Percentiles rank a stretch among this genome's conserved stretches.
Evolutionary conservation across 2,797 vertebrate genomes (phyloP).

Genomic region (Sebastes vulpes): DNA sequence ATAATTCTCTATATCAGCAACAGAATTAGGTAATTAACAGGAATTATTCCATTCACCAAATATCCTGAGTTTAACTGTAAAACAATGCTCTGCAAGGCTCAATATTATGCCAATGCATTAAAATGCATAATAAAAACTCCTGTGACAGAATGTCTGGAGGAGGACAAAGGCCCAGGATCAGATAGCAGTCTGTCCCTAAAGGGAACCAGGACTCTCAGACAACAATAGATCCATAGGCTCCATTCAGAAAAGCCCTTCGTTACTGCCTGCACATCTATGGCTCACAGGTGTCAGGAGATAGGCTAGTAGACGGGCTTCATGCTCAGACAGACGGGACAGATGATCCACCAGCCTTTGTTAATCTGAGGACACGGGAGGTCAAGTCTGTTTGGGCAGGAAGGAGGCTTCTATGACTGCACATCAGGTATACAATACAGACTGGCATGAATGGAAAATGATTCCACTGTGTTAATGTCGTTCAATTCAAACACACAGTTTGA

Average conservation of each 20-base stretch:
- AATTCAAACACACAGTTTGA: background rate
- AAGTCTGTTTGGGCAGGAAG: slow-evolving; percentile 1
- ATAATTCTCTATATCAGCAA: background rate
- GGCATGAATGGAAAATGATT: background rate
- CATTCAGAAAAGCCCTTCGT: slow-evolving; percentile 11
- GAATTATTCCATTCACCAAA: background rate
- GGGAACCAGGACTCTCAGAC: slow-evolving; percentile 5
- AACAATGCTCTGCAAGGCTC: background rate
- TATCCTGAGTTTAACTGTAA: background rate
- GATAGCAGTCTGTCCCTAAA: slow-evolving; percentile 13
- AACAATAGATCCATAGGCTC: slow-evolving; percentile 40
- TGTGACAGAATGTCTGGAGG: slow-evolving; percentile 28
- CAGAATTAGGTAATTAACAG: background rate
- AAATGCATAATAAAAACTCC: background rate
- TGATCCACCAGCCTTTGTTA: slow-evolving; percentile 39
- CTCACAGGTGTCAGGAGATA: slow-evolving; percentile 40
- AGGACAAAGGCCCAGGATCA: slow-evolving; percentile 50
- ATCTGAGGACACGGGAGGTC: background rate
- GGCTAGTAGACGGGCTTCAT: background rate
- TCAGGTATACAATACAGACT: background rate
- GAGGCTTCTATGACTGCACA: background rate
- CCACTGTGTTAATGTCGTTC: background rate
- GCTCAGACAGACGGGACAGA: slow-evolving; percentile 28
- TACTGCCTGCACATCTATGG: slow-evolving; percentile 9
- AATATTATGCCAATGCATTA: background rate